Base-by-base conservation (phyloP, 2,888 invertebrate species). In the Hypercompe scribonia region DNA sequence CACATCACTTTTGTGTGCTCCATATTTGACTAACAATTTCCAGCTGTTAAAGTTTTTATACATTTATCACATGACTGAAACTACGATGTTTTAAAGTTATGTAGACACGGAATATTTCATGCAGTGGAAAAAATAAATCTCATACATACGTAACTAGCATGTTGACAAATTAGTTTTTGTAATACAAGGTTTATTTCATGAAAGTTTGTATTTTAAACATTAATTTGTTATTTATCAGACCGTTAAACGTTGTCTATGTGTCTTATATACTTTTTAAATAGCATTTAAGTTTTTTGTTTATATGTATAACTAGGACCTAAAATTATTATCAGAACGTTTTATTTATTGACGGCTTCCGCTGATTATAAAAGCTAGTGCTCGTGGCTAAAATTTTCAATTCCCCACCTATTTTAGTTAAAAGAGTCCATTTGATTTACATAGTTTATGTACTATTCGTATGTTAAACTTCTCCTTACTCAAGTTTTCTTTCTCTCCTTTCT, bases 11-110 rank as follows among this genome's bases (percentile, higher is more conserved):
- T 46, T 66, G 42, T 31, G 18, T 42, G 28, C 31, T 18, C 21
- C 11, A 31, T 46, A 46, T 66, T 24, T 31, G 31, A 46, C 33
- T 66, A 66, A 66, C 31, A 66, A 31, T 66, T 33, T 66, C 46
- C 8, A 66, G 31, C 46, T 28, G 28, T 10, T 42, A 31, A 31
- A 42, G 42, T 31, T 42, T 31, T 66, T 11, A n/a, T 34, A 65
- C n/a, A n/a, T 34, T 34, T 65, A 5, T 65, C 64, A 50, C 50
- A 54, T 50, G 50, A 33, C 50, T 50, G 31, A 50, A 33, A 67
- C 15, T 67, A n/a, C n/a, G n/a, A 24, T 24, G 3, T 10, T n/a
- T 36, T 65, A 24, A 65, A 61, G 8, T n/a, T 34, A 36, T 65
- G 18, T 18, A 34, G 34, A 64, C 11, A 36, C 33, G n/a, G 64